Percentiles rank a stretch among this genome's conserved stretches.
phyloP scores from a whole-genome alignment of 92 coral and sea anemone species.

The Phenganax subtilis region DNA sequence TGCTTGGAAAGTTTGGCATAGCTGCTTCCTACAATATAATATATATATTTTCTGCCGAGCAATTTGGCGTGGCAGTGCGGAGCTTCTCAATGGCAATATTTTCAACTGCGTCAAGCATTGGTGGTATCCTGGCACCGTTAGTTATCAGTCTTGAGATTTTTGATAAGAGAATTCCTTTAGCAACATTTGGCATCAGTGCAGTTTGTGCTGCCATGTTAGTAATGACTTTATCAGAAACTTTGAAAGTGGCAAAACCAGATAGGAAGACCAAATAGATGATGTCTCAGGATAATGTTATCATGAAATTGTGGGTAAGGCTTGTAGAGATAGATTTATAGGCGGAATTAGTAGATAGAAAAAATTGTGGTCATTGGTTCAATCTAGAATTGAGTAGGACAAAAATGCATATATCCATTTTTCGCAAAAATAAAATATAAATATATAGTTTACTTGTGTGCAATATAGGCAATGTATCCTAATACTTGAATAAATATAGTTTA shows the following conservation, averaged over 20 bases:
- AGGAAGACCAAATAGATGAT: conserved; percentile 11
- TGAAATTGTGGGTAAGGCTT: too few species aligned
- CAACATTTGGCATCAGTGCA: conserved; percentile 19
- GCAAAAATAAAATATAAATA: too few species aligned
- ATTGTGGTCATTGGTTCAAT: too few species aligned
- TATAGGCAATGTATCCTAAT: too few species aligned
- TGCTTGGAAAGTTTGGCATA: conserved; percentile 29
- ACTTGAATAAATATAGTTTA: too few species aligned
- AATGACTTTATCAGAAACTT: conserved; percentile 23
- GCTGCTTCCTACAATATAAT: conserved; percentile 30
- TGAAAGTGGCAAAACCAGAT: background rate
- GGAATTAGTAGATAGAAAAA: too few species aligned
- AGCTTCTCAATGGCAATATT: conserved; percentile 29
- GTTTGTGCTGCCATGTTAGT: background rate
- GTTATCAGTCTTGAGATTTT: conserved; percentile 24
- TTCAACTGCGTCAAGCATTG: conserved; percentile 13
- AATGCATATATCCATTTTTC: too few species aligned
- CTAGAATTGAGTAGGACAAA: too few species aligned
- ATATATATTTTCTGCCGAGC: conserved; percentile 34
- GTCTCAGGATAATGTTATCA: too few species aligned
- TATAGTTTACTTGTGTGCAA: too few species aligned
- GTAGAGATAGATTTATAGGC: too few species aligned
- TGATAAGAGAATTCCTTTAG: conserved; percentile 36
- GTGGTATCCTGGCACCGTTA: conserved; percentile 24
- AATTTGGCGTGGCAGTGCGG: conserved; percentile 15